phyloP scores from a whole-genome alignment of 2,888 invertebrate species.

The Caenorhabditis sp. region DNA sequence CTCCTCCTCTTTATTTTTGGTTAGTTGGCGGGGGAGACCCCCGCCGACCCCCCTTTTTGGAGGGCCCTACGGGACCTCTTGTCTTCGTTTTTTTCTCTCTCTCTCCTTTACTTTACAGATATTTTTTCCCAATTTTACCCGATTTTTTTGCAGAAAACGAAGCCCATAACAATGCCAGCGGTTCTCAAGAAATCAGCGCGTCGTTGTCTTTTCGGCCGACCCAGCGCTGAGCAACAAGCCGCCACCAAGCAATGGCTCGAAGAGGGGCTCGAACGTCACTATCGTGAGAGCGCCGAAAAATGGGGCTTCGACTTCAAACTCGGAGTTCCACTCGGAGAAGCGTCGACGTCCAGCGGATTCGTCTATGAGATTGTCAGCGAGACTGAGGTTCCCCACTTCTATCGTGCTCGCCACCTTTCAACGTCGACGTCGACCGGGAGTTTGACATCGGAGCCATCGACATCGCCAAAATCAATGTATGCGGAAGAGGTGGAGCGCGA shows the following conservation, averaged over 20 bases:
- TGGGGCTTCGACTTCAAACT: slow-evolving; percentile 47
- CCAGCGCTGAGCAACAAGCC: slow-evolving; percentile 19
- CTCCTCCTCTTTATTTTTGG: too few relatives aligned
- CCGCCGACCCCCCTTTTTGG: too few relatives aligned
- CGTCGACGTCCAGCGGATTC: background rate
- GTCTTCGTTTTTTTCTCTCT: background rate
- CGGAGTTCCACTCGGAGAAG: slow-evolving; percentile 25
- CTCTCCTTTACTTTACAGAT: background rate
- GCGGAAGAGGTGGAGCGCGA: slow-evolving; percentile 19
- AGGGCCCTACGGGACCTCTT: background rate
- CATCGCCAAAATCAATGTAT: slow-evolving; percentile 21
- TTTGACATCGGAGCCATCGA: too few relatives aligned
- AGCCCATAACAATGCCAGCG: background rate
- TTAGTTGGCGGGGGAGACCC: too few relatives aligned
- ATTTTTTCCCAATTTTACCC: background rate
- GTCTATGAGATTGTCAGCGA: slow-evolving; percentile 18
- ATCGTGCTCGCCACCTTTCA: slow-evolving; percentile 3
- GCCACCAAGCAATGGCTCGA: slow-evolving; percentile 21
- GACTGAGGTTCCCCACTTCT: slow-evolving; percentile 26
- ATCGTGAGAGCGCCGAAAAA: slow-evolving; percentile 20
- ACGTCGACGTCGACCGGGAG: background rate
- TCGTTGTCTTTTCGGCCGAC: slow-evolving; percentile 38
- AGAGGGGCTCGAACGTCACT: slow-evolving; percentile 11
- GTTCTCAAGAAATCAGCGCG: slow-evolving; percentile 17
- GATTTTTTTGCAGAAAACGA: slow-evolving; percentile 5